These are phyloP conservation scores for Xyrichtys novacula DNA, from an alignment of 2,797 vertebrate species.

Conservation along the genomic window DNA sequence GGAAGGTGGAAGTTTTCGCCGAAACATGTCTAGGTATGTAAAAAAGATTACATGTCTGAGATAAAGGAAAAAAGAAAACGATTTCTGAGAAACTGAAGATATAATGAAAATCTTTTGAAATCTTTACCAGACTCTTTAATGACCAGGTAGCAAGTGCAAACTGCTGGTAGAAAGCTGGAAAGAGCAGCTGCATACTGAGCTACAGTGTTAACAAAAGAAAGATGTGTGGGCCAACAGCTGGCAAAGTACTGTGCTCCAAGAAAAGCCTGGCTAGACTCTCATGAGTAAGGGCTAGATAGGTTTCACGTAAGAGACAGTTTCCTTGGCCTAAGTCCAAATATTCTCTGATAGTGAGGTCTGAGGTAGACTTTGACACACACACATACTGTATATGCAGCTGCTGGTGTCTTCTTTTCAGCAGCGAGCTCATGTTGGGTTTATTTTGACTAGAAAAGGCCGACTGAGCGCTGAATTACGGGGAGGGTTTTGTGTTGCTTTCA, in stretches of 20 bases:
- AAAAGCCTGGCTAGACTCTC: slow-evolving; percentile 46
- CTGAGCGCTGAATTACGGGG: slow-evolving; percentile 25
- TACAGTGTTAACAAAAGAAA: slow-evolving; percentile 31
- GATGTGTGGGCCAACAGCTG: slow-evolving; percentile 29
- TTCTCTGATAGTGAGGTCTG: slow-evolving; percentile 44
- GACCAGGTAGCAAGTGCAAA: slow-evolving; percentile 3
- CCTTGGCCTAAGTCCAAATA: slow-evolving; percentile 66
- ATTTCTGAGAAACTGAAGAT: no score
- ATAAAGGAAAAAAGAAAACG: neutral
- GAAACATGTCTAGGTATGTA: no score
- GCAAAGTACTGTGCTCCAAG: slow-evolving; percentile 20
- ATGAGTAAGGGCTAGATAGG: slow-evolving; percentile 37
- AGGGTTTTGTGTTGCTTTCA: neutral
- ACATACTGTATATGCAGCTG: slow-evolving; percentile 15
- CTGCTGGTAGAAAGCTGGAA: slow-evolving; percentile 24
- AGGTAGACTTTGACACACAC: slow-evolving; percentile 48
- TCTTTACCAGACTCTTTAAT: slow-evolving; percentile 6
- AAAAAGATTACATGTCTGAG: neutral
- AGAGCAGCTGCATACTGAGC: slow-evolving; percentile 21
- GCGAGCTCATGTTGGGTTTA: slow-evolving; percentile 21
- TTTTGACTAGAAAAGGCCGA: slow-evolving; percentile 23
- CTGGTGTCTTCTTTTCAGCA: slow-evolving; percentile 24
- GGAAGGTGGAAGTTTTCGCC: no score
- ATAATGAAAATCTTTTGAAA: neutral
- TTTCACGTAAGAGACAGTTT: slow-evolving; percentile 51